Percentiles rank a stretch among this genome's conserved stretches.
Evolutionary conservation across 1,140 invertebrate species (phyloP).

Genomic region (Drosophila chauvacae): DNA sequence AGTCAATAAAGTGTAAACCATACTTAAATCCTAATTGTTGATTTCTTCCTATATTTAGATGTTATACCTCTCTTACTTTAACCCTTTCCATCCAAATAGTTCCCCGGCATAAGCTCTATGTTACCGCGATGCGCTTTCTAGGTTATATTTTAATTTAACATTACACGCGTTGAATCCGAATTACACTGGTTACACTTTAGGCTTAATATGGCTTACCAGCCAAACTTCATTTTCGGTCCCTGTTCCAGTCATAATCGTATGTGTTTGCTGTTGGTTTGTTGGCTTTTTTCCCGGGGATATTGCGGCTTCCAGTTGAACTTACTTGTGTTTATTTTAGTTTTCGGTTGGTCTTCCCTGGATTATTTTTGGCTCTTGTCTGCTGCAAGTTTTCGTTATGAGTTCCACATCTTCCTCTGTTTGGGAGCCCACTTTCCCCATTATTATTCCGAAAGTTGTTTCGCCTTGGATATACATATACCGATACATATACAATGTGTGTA

Average conservation of each 20-base stretch:
- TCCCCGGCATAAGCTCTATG: not conserved
- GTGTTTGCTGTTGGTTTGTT: conserved; percentile 29
- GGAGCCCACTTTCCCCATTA: conserved; percentile 36
- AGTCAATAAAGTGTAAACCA: no score
- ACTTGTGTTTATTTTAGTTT: conserved; percentile 46
- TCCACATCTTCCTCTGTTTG: conserved; percentile 20
- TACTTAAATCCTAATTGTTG: no score
- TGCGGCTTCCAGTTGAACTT: conserved; percentile 43
- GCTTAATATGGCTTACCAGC: conserved; percentile 36
- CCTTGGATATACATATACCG: conserved; percentile 16
- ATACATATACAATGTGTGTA: not conserved
- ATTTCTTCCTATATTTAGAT: not conserved
- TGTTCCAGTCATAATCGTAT: conserved; percentile 31
- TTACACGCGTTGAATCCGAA: conserved; percentile 26
- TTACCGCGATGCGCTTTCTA: not conserved
- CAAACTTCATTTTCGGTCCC: conserved; percentile 29
- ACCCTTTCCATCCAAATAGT: not conserved
- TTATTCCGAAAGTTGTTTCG: conserved; percentile 56
- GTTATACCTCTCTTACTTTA: not conserved
- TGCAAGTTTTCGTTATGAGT: conserved; percentile 31
- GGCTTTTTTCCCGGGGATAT: conserved; percentile 20
- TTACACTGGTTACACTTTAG: conserved; percentile 46
- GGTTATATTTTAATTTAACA: conserved; percentile 42
- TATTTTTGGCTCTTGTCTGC: conserved; percentile 38
- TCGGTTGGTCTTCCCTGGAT: conserved; percentile 25